These are phyloP conservation scores for Eriocheir sinensis DNA, from an alignment of 1,140 invertebrate species.

Conservation along the genomic window DNA sequence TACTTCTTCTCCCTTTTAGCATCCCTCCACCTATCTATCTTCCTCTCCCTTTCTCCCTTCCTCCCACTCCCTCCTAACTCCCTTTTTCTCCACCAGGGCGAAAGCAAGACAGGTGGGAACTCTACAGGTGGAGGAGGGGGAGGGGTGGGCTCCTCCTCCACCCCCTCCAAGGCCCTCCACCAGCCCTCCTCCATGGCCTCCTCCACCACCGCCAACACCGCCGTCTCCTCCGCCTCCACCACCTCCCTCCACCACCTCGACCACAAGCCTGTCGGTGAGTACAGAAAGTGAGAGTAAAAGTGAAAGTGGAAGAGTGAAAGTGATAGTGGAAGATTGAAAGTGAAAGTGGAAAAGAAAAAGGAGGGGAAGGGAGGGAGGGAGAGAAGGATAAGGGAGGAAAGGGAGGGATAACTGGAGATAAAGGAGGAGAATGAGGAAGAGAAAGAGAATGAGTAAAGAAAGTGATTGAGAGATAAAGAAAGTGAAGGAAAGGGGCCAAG, in stretches of 20 bases:
- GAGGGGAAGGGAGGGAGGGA: too few relatives aligned
- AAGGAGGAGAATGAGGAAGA: too few relatives aligned
- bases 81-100: too few relatives aligned
- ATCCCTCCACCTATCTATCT: neutral
- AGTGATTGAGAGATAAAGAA: too few relatives aligned
- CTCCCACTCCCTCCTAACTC: neutral
- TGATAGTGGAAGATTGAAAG: neutral
- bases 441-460: too few relatives aligned
- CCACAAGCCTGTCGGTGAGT: slow-evolving; percentile 76
- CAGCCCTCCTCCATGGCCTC: slow-evolving; percentile 64
- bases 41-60: neutral
- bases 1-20: neutral
- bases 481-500: too few relatives aligned
- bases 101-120: slow-evolving; percentile 36
- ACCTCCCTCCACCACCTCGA: slow-evolving; percentile 79
- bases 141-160: slow-evolving; percentile 43
- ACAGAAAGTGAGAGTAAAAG: neutral
- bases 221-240: slow-evolving; percentile 76
- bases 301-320: neutral
- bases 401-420: neutral
- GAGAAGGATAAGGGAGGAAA: neutral
- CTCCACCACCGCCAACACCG: slow-evolving; percentile 73
- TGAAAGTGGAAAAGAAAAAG: neutral
- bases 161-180: slow-evolving; percentile 64
- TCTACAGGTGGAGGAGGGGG: slow-evolving; percentile 42